Base-by-base conservation (phyloP, 2,113 vertebrate genomes). In the Malurus elegans region DNA sequence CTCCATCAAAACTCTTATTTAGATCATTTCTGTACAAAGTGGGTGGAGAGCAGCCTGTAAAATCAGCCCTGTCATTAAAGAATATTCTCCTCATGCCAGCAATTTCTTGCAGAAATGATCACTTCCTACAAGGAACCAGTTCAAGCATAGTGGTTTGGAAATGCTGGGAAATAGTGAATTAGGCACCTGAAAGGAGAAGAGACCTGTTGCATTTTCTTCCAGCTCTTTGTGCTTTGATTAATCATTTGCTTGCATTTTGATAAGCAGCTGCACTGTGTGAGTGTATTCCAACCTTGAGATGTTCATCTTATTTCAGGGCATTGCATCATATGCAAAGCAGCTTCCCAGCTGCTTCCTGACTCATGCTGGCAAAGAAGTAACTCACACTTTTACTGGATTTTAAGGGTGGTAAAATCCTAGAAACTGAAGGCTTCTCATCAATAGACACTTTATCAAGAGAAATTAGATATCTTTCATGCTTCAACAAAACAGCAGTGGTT, bases 321-420 rank as follows among this genome's bases (percentile, higher is more conserved):
- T 93, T 95, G 36, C 31, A 86, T 91, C 80, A 61, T 67, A 38
- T 31, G 36, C 26, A 53, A 73, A 86, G 29, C 47, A 65, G 12
- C 80, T 88, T 88, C 56, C 64, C 57, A 91, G 82, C 67, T 83
- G 62, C 45, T 79, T 78, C n/a, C 80, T 95, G 80, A 94, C 31
- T 89, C 61, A n/a, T 50, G 57, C 12, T 83, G 64, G 44, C 88
- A 75, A 87, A 83, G 13, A 32, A 84, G 26, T 56, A 95, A 75
- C 44, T 92, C 66, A 58, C 9, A 18, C 19, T 82, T 92, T 74
- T 71, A 69, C 45, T 82, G 69, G 40, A 36, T 92, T 85, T 94
- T 81, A 82, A 66, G 65, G 48, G 51, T 19, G 18, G 29, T 24
- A 81, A 72, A 75, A 75, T 78, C 61, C 26, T 88, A 65, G 73